Base-by-base conservation (phyloP, 53 echinoderm and acorn worm genomes). In the Arbacia lixula region DNA sequence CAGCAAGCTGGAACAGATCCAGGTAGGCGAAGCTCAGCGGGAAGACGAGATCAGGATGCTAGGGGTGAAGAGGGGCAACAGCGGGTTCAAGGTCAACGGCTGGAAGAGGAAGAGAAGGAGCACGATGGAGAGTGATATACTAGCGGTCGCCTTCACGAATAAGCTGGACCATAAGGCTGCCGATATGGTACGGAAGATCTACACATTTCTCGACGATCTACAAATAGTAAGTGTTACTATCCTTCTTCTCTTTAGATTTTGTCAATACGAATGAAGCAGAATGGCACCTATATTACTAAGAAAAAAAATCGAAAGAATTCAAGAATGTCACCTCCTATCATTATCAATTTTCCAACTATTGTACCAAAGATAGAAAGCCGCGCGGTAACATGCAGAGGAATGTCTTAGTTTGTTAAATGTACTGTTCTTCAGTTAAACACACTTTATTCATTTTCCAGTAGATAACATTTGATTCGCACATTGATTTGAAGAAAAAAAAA, bases 91-190 rank as follows among this genome's bases (percentile, higher is more conserved):
- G 42, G 90, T 92, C 73, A 86, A 87, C 25, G 89, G 92, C 12
- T 95, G 95, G 95, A 68, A 87, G 58, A 72, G 91, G 50, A 89
- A 92, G 63, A 76, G 91, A 30, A 60, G 95, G 17, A 95, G 95
- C 68, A 95, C 95, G 11, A 86, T 87, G 76, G 95, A 91, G 73
- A 82, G 86, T 36, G 95, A 95, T 56, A 71, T 95, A 60, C 55
- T 95, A 33, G 84, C 92, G 14, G 88, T 88, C 3, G 91, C 91
- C 50, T 95, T 86, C 72, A 86, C 88, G 34, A 92, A 85, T 28
- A 87, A 83, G 40, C 69, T 95, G 68, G 95, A 95, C 36, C 87
- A 77, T 36, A 81, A 87, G 85, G 95, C 95, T 3, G 85, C 89
- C 10, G 85, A 73, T 12, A 87, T 92, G 85, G 68, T 95, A 17